Conservation (phyloP, 2,113 vertebrate genomes). For the Chiloscyllium plagiosum region DNA sequence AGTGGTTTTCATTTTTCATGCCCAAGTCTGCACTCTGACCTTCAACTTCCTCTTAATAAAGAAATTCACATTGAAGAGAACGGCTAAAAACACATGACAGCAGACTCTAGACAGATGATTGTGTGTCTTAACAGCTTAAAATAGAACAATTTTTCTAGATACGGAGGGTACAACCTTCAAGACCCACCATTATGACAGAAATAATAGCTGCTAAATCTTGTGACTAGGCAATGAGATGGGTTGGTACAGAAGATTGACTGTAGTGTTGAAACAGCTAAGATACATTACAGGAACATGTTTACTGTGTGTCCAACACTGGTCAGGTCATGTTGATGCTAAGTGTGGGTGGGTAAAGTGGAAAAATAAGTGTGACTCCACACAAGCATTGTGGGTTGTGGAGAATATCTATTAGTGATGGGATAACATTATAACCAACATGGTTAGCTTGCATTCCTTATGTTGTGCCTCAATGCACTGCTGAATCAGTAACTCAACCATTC, state of each 20-base stretch:
- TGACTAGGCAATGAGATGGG: background rate
- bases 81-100: no score
- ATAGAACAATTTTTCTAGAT: no score
- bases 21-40: background rate
- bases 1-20: background rate
- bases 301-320: background rate
- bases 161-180: no score
- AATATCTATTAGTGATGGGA: background rate
- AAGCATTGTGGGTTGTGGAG: background rate
- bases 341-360: background rate
- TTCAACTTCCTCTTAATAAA: background rate
- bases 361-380: background rate
- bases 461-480: background rate
- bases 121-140: no score
- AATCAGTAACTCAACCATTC: background rate
- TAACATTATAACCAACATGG: background rate
- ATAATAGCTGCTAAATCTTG: background rate
- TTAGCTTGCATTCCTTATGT: background rate
- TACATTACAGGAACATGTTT: background rate
- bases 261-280: background rate
- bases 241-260: background rate
- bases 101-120: no score
- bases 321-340: background rate
- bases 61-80: background rate
- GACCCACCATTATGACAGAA: no score